phyloP scores from a whole-genome alignment of 2,797 vertebrate genomes.

The Cuniculus paca region DNA sequence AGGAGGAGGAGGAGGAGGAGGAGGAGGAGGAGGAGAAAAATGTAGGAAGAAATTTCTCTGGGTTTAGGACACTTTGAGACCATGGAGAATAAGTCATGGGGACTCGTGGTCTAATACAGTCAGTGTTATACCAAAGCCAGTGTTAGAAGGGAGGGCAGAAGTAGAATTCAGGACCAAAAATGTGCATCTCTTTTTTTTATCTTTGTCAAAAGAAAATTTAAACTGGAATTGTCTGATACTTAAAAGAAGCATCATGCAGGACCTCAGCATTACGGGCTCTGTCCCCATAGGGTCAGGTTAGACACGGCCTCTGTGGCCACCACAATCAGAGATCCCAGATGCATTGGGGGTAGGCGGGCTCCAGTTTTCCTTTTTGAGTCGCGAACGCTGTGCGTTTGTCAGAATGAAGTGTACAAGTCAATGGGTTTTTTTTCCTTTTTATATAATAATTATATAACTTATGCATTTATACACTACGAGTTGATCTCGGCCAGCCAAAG shows the following conservation, averaged over 20 bases:
- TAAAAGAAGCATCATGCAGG: slow-evolving; percentile 86
- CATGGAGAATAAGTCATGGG: slow-evolving; percentile 78
- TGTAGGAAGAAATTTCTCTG: slow-evolving; percentile 70
- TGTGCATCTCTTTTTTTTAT: slow-evolving; percentile 86
- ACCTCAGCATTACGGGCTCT: slow-evolving; percentile 87
- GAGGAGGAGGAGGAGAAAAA: neutral
- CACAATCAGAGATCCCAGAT: slow-evolving; percentile 78
- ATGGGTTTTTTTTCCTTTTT: slow-evolving; percentile 90
- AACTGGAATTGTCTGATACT: slow-evolving; percentile 93
- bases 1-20: slow-evolving; percentile 5
- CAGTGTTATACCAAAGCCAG: slow-evolving; percentile 86
- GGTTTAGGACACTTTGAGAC: slow-evolving; percentile 75
- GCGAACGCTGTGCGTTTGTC: slow-evolving; percentile 97
- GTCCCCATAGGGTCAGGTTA: slow-evolving; percentile 81
- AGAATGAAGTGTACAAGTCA: slow-evolving; percentile 93
- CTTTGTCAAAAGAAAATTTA: slow-evolving; percentile 82
- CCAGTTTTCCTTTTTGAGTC: slow-evolving; percentile 92
- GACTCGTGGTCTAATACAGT: slow-evolving; percentile 75
- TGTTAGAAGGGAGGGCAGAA: slow-evolving; percentile 81
- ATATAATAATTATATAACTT: slow-evolving; percentile 97
- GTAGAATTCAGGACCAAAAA: slow-evolving; percentile 83
- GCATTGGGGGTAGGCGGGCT: slow-evolving; percentile 88
- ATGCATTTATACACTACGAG: slow-evolving; percentile 98
- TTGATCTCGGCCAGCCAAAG: slow-evolving; percentile 97
- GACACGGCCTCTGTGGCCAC: slow-evolving; percentile 75